These are phyloP conservation scores for Leptinotarsa lineolata DNA, from an alignment of 1,140 invertebrate species.

Conservation along the genomic window DNA sequence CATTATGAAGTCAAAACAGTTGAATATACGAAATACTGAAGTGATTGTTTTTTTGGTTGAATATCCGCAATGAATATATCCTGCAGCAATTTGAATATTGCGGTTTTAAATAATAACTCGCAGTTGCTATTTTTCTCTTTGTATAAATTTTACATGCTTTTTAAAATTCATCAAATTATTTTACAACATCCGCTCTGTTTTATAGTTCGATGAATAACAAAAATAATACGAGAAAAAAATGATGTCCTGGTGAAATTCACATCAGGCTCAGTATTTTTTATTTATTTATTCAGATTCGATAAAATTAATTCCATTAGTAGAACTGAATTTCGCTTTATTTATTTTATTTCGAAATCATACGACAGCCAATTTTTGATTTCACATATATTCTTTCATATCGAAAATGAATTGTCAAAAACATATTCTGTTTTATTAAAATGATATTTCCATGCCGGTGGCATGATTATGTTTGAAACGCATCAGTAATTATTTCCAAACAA, in stretches of 20 bases:
- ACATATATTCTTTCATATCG: not conserved
- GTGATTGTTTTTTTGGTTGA: too few relatives aligned
- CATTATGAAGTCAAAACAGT: too few relatives aligned
- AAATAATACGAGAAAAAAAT: not conserved
- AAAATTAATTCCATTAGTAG: conserved; percentile 16
- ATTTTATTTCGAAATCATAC: conserved; percentile 15
- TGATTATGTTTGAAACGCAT: not conserved
- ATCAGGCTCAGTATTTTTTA: conserved; percentile 11
- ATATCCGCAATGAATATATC: not conserved
- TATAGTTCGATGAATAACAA: not conserved
- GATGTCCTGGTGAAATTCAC: not conserved
- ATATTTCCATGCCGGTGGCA: not conserved
- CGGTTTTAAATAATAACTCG: not conserved
- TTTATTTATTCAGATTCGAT: conserved; percentile 18
- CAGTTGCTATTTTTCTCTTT: conserved; percentile 19
- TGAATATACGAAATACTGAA: too few relatives aligned
- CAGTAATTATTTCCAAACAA: not conserved
- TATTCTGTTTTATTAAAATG: conserved; percentile 14
- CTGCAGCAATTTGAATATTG: conserved; percentile 8
- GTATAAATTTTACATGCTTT: conserved; percentile 12
- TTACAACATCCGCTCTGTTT: conserved; percentile 11
- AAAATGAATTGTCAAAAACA: conserved; percentile 2
- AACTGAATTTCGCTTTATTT: conserved; percentile 20
- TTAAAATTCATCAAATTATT: conserved; percentile 21
- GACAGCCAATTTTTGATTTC: not conserved